These are phyloP conservation scores for Rattus rattus DNA, from an alignment of 2,113 vertebrate species.

Conservation along the genomic window DNA sequence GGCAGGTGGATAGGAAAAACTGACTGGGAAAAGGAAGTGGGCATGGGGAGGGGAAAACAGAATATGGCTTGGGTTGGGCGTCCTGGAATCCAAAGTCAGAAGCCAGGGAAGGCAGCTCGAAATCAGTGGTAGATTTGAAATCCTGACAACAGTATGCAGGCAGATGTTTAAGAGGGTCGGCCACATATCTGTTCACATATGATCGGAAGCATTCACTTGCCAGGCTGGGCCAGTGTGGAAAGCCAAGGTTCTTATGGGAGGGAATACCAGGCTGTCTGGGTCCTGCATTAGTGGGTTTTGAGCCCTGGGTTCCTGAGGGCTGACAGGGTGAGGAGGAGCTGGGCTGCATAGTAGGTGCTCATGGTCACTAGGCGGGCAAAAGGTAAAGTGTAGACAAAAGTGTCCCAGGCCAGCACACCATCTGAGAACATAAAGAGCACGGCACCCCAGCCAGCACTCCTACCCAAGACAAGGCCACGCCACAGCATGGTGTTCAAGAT, in stretches of 20 bases:
- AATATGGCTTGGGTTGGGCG: rapidly evolving
- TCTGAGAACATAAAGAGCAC: slow-evolving; percentile 89
- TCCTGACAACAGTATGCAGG: background rate
- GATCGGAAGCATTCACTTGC: background rate
- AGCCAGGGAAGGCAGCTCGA: rapidly evolving
- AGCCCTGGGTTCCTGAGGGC: background rate
- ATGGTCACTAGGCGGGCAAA: slow-evolving; percentile 82
- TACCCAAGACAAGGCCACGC: slow-evolving; percentile 79
- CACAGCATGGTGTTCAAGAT: slow-evolving; percentile 85
- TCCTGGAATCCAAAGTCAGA: background rate
- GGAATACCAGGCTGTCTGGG: rapidly evolving
- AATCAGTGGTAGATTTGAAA: rapidly evolving
- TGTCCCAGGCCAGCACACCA: slow-evolving; percentile 83
- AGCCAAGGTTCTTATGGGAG: background rate
- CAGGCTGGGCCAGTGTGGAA: too few species aligned
- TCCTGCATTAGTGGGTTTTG: background rate
- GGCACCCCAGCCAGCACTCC: slow-evolving; percentile 81
- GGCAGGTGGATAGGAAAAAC: background rate
- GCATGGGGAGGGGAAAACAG: rapidly evolving
- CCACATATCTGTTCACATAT: rapidly evolving
- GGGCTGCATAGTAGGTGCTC: slow-evolving; percentile 90
- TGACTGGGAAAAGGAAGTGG: too few species aligned
- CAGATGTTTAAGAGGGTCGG: background rate
- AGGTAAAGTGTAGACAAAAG: slow-evolving; percentile 83
- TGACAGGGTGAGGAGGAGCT: slow-evolving; percentile 86